Evolutionary conservation across 64 coral and sea anemone species (phyloP), one percentile per base, ranked within the genome.

Genomic region (Porites australiensis): DNA sequence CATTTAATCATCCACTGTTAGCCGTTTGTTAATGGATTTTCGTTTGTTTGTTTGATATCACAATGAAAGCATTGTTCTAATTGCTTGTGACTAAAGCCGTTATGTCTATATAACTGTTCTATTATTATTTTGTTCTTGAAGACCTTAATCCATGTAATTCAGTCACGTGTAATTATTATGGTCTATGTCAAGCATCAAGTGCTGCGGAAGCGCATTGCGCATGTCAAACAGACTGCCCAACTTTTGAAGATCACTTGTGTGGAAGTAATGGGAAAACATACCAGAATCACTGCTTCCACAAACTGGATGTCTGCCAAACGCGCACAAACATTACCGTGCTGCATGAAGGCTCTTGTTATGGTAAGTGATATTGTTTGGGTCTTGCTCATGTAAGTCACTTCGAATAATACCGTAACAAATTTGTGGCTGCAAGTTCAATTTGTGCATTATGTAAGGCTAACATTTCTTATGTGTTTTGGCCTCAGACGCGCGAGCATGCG

Each of bases 61-160:
- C 27, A 37, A 37, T 37, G 27, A 37, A 37, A 37, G 27, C 27
- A 37, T 37, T 37, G 27, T 0, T 37, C n/a, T n/a, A n/a, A n/a
- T 37, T 37, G 1, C 27, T 37, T 37, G 27, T 37, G 27, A 37
- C 27, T 37, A 37, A 37, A 37, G 27, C 27, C 27, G 27, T 37
- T 37, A 37, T 37, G 27, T 37, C 27, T 37, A 37, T 0, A 37
- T 37, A 47, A 47, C 15, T 59, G 7, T 7, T 59, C 7, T 8
- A 21, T 64, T 19, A 8, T 5, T 15, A 67, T 43, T 70, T 4
- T 71, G 22, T 2, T 13, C 16, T n/a, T 50, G 77, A 49, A 82
- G 77, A 83, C 57, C 79, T 94, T 15, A 77, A 94, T 59, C 93
- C 93, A 3, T 94, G 93, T 52, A 58, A 90, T 9, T 63, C 74